Percentiles rank a stretch among this genome's conserved stretches.
Evolutionary conservation across 1,140 invertebrate genomes (phyloP).

Genomic region (Bombus ignitus): DNA sequence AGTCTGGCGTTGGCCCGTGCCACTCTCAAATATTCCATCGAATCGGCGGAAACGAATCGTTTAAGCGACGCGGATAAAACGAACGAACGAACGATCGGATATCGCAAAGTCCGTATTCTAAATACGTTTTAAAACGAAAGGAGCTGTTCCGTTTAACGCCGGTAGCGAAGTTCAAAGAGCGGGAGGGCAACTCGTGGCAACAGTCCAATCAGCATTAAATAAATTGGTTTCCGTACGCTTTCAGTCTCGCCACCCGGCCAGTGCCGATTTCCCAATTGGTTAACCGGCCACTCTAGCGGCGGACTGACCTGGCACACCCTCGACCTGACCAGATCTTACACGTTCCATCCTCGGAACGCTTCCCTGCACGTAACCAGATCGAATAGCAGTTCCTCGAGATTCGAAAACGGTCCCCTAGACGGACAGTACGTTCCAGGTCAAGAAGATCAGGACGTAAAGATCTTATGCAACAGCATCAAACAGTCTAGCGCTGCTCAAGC

Average conservation of each 20-base stretch:
- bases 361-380: slow-evolving; percentile 85
- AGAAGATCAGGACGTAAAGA: slow-evolving; percentile 85
- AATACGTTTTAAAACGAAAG: slow-evolving; percentile 31
- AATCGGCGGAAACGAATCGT: slow-evolving; percentile 11
- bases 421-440: slow-evolving; percentile 81
- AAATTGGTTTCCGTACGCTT: slow-evolving; percentile 50
- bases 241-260: slow-evolving; percentile 82
- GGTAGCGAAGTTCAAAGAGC: background rate
- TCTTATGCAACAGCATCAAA: slow-evolving; percentile 87
- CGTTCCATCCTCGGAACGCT: slow-evolving; percentile 89
- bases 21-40: slow-evolving; percentile 4
- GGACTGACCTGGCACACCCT: slow-evolving; percentile 89
- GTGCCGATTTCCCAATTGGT: slow-evolving; percentile 90
- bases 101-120: slow-evolving; percentile 13
- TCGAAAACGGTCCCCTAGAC: slow-evolving; percentile 77
- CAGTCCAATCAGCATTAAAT: slow-evolving; percentile 45
- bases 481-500: slow-evolving; percentile 84
- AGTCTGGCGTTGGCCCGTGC: too few relatives aligned
- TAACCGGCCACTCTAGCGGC: slow-evolving; percentile 85
- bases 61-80: slow-evolving; percentile 3
- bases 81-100: background rate
- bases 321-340: slow-evolving; percentile 88
- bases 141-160: background rate
- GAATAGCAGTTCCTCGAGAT: slow-evolving; percentile 75
- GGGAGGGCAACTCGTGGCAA: background rate